Conservation (phyloP, 2,113 vertebrate species). For the Hemicordylus capensis region DNA sequence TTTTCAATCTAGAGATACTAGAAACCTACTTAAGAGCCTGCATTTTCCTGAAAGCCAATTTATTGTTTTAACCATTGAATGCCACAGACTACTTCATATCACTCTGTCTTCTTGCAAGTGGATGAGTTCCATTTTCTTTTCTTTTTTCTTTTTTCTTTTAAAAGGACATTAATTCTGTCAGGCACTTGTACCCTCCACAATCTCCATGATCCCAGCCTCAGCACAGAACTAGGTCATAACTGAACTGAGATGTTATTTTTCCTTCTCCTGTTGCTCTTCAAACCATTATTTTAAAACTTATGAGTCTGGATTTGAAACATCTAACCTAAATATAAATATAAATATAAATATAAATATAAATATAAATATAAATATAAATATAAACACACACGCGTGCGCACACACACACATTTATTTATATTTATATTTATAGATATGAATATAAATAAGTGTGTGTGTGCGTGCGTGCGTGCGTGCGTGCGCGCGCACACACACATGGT, state of each 20-base stretch:
- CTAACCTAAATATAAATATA: too few species aligned
- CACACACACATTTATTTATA: too few species aligned
- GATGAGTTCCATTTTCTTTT: too few species aligned
- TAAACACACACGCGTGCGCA: too few species aligned
- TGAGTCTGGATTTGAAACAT: background rate
- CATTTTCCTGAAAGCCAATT: constrained; percentile 20
- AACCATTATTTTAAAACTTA: background rate
- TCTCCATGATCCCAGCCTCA: rapidly evolving
- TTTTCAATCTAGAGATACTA: constrained; percentile 1
- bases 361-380: too few species aligned
- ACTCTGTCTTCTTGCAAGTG: rapidly evolving
- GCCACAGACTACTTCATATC: background rate
- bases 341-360: too few species aligned
- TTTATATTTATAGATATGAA: too few species aligned
- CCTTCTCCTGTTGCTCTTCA: background rate
- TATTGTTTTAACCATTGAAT: constrained; percentile 14
- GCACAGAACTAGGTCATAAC: rapidly evolving
- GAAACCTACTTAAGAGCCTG: background rate
- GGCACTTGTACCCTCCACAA: rapidly evolving
- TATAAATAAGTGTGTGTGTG: too few species aligned
- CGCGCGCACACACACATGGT: too few species aligned
- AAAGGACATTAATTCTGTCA: background rate
- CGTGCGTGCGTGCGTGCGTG: too few species aligned
- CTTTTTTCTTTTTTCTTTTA: background rate
- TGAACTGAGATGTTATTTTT: background rate